A percentile compares a stretch with the other conserved stretches of the same genome.
Evolutionary conservation across 2,797 vertebrate species (phyloP).

Genomic region (Lagocephalus sceleratus): DNA sequence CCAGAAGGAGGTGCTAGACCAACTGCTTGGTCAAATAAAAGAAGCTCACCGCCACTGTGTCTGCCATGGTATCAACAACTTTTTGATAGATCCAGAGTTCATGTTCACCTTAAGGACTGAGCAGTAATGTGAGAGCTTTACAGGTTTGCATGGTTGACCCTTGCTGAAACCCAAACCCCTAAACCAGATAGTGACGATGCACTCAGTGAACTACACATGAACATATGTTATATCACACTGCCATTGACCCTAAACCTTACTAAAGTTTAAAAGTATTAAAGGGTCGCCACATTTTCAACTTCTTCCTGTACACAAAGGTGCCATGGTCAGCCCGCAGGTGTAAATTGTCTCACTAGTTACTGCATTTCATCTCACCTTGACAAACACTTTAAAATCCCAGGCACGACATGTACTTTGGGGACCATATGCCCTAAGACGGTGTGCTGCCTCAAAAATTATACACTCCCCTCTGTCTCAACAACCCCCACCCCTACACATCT

Average conservation of each 20-base stretch:
- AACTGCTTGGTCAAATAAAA: conserved; percentile 84
- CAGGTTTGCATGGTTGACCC: conserved; percentile 12
- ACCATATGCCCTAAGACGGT: conserved; percentile 39
- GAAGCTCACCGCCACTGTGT: conserved; percentile 83
- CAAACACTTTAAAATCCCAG: conserved; percentile 66
- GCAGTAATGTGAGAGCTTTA: conserved; percentile 23
- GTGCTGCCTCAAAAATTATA: conserved; percentile 61
- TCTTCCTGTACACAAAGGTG: not conserved
- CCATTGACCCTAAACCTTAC: not conserved
- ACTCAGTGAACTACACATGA: conserved; percentile 16
- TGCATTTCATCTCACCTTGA: conserved; percentile 62
- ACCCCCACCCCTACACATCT: conserved; percentile 36
- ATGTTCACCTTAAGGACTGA: conserved; percentile 12
- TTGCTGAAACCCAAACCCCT: conserved; percentile 13
- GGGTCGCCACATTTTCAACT: conserved; percentile 28
- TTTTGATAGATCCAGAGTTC: conserved; percentile 18
- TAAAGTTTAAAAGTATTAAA: no score
- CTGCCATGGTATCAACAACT: conserved; percentile 81
- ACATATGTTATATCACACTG: conserved; percentile 14
- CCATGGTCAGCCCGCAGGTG: conserved; percentile 46
- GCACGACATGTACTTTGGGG: conserved; percentile 56
- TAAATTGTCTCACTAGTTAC: conserved; percentile 38
- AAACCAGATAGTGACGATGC: conserved; percentile 4
- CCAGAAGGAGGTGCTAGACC: conserved; percentile 84
- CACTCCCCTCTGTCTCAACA: conserved; percentile 47